These are phyloP conservation scores for Sarcophilus harrisii DNA, from an alignment of 2,797 vertebrate genomes.

Conservation along the genomic window DNA sequence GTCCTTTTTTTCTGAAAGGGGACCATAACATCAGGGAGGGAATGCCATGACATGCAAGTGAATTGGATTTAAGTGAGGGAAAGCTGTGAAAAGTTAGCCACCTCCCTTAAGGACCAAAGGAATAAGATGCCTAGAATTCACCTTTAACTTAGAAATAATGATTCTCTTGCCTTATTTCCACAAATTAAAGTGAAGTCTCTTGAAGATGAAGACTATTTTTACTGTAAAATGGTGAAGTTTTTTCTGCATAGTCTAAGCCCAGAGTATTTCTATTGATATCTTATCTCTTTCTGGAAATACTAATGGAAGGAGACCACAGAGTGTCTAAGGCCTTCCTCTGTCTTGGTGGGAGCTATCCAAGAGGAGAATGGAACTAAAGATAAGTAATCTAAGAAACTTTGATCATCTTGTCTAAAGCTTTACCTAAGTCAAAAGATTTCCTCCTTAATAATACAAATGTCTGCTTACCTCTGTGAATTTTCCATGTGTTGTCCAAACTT, in stretches of 20 bases:
- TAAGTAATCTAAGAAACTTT: not conserved
- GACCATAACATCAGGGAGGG: too few relatives aligned
- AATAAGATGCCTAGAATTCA: not conserved
- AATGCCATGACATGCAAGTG: too few relatives aligned
- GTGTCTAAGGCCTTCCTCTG: not conserved
- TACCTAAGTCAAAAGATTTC: not conserved
- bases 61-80: too few relatives aligned
- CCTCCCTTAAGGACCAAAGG: too few relatives aligned
- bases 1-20: too few relatives aligned
- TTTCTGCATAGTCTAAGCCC: not conserved
- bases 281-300: not conserved
- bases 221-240: not conserved
- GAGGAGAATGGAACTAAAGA: not conserved
- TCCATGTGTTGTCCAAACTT: not conserved
- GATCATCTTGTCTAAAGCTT: not conserved
- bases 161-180: not conserved
- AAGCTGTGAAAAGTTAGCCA: too few relatives aligned
- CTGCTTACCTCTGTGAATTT: constrained; percentile 10
- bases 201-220: not conserved
- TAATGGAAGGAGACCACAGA: not conserved
- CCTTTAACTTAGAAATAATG: not conserved
- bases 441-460: not conserved
- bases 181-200: not conserved
- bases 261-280: not conserved
- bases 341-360: not conserved